These are phyloP conservation scores for Microctonus hyperodae DNA, from an alignment of 2,888 invertebrate species.

Conservation along the genomic window DNA sequence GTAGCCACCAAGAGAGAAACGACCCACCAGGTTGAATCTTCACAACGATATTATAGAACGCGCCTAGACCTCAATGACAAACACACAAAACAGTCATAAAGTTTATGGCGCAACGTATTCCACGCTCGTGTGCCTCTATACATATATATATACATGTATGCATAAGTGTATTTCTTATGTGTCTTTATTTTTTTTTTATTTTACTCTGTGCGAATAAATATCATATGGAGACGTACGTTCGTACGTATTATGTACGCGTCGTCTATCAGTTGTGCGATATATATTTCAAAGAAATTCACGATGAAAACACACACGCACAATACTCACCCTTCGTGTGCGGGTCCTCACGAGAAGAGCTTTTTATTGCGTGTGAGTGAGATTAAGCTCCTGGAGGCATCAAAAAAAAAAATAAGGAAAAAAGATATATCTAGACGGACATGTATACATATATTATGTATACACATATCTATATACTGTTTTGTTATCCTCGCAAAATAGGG, in stretches of 20 bases:
- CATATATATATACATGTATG: too few relatives aligned
- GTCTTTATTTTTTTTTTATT: too few relatives aligned
- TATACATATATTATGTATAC: conserved; percentile 18
- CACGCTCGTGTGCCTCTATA: conserved; percentile 9
- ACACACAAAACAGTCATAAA: conserved; percentile 37
- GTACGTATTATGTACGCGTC: conserved; percentile 13
- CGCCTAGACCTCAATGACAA: conserved; percentile 29
- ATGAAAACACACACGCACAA: too few relatives aligned
- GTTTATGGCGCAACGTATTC: conserved; percentile 40
- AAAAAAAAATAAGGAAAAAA: neutral
- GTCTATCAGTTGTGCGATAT: conserved; percentile 17
- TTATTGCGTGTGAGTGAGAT: conserved; percentile 38
- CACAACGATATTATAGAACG: too few relatives aligned
- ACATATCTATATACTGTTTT: neutral
- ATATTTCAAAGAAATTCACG: conserved; percentile 14
- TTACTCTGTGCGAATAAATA: too few relatives aligned
- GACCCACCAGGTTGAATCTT: conserved; percentile 29
- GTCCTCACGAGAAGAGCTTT: conserved; percentile 34
- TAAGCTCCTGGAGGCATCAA: conserved; percentile 29
- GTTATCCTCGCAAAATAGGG: conserved; percentile 8
- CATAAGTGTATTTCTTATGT: too few relatives aligned
- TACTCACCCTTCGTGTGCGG: conserved; percentile 15
- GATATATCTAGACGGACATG: conserved; percentile 16
- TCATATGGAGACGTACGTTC: too few relatives aligned
- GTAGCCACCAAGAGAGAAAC: conserved; percentile 33